Evolutionary conservation across 2,797 vertebrate genomes (phyloP).

Genomic region (Poeciliopsis turneri): DNA sequence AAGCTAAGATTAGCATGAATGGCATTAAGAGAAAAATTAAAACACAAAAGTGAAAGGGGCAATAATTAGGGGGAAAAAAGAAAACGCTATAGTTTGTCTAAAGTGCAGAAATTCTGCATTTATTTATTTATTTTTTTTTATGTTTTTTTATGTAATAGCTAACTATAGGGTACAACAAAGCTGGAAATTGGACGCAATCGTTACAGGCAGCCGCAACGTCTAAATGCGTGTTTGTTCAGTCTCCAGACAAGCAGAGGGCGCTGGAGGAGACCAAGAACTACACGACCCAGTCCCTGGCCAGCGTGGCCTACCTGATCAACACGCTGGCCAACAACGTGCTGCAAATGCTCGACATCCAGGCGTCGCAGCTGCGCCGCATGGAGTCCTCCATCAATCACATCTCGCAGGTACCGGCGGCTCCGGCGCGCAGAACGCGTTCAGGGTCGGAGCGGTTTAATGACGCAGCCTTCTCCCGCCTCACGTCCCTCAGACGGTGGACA

Average conservation of each 20-base stretch:
- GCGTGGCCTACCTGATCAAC: constrained; percentile 98
- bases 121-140: too few species aligned
- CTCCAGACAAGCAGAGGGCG: constrained; percentile 94
- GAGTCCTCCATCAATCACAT: constrained; percentile 99
- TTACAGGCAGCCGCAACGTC: too few species aligned
- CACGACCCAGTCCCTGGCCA: constrained; percentile 97
- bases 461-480: background rate
- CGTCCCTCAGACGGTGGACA: constrained; percentile 92
- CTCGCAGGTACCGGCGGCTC: constrained; percentile 85
- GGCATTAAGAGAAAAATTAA: background rate
- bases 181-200: background rate
- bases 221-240: constrained; percentile 68
- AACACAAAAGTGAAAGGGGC: too few species aligned
- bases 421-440: background rate
- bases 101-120: too few species aligned
- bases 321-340: constrained; percentile 99
- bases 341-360: constrained; percentile 98
- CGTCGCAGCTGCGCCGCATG: constrained; percentile 96
- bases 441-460: background rate
- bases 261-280: constrained; percentile 99
- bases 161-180: too few species aligned
- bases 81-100: too few species aligned
- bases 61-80: too few species aligned
- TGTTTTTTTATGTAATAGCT: too few species aligned
- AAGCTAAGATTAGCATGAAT: background rate